These are phyloP conservation scores for Cephalopterus ornatus DNA, from an alignment of 2,113 vertebrate genomes.

Conservation along the genomic window DNA sequence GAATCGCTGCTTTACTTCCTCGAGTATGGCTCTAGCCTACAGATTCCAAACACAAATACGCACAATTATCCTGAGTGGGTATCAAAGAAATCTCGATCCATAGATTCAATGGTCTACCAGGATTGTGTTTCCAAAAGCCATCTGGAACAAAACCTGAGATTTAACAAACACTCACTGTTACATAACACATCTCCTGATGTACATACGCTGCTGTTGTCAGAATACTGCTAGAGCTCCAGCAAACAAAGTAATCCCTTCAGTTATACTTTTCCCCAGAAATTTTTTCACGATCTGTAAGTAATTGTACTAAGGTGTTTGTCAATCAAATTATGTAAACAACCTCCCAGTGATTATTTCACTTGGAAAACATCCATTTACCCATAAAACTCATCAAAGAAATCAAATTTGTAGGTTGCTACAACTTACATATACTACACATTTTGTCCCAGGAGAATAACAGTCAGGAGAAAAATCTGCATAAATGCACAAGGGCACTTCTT, in stretches of 20 bases:
- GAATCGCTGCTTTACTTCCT: not conserved
- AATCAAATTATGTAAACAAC: constrained; percentile 14
- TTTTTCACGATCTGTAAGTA: not conserved
- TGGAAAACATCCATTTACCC: not conserved
- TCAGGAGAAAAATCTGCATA: not conserved
- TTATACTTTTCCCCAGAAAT: not conserved
- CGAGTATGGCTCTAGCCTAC: not conserved
- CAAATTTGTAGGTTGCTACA: not conserved
- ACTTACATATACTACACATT: not conserved
- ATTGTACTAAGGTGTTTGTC: not conserved
- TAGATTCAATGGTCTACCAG: not conserved
- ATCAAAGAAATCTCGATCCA: not conserved
- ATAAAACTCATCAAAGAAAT: not conserved
- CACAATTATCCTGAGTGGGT: not conserved
- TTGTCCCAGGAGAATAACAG: not conserved
- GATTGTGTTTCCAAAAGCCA: not conserved
- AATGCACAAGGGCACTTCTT: not conserved
- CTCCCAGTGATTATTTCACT: not conserved
- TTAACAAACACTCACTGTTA: not conserved
- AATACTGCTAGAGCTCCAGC: not conserved
- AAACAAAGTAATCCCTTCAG: constrained; percentile 26
- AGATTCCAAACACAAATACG: not conserved
- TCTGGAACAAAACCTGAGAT: not conserved
- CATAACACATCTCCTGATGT: not conserved
- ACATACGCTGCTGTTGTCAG: not conserved